Percentiles rank a stretch among this genome's conserved stretches.
These are phyloP conservation scores for Hydrolagus colliei DNA, from an alignment of 2,797 vertebrate species.

Conservation along the genomic window DNA sequence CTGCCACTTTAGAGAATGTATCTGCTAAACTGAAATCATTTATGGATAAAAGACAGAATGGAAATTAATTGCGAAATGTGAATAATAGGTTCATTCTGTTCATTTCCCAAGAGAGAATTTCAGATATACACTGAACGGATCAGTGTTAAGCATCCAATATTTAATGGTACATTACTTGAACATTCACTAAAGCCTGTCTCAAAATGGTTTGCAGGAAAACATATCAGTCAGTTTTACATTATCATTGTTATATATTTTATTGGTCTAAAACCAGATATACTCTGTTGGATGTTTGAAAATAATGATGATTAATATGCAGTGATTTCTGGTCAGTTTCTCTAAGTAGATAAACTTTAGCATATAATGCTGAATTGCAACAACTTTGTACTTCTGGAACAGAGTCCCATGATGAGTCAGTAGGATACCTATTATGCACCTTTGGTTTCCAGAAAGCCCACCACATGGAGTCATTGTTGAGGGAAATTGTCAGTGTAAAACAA, in stretches of 20 bases:
- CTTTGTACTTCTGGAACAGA: too few species aligned
- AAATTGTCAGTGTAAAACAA: too few species aligned
- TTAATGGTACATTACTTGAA: conserved; percentile 2
- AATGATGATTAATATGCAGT: too few species aligned
- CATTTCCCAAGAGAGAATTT: conserved; percentile 37
- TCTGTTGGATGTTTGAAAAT: neutral
- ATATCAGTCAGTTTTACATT: neutral
- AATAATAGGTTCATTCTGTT: conserved; percentile 41
- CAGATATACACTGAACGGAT: conserved; percentile 29
- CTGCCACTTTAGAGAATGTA: conserved; percentile 37
- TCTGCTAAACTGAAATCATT: conserved; percentile 36
- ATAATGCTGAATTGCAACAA: too few species aligned
- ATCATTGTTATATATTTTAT: neutral
- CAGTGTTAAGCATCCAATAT: conserved; percentile 26
- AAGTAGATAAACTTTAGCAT: too few species aligned
- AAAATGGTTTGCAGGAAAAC: neutral
- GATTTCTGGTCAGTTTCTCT: too few species aligned
- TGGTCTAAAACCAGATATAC: neutral
- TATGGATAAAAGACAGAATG: conserved; percentile 41
- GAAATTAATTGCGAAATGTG: conserved; percentile 48
- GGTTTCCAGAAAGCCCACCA: too few species aligned
- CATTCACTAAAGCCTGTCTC: conserved; percentile 16
- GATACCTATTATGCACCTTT: too few species aligned
- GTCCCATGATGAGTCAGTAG: too few species aligned
- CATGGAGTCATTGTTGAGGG: too few species aligned